Evolutionary conservation across 2,888 invertebrate genomes (phyloP), one percentile per base, ranked within the genome.

Genomic region (Syrphus vitripennis): DNA sequence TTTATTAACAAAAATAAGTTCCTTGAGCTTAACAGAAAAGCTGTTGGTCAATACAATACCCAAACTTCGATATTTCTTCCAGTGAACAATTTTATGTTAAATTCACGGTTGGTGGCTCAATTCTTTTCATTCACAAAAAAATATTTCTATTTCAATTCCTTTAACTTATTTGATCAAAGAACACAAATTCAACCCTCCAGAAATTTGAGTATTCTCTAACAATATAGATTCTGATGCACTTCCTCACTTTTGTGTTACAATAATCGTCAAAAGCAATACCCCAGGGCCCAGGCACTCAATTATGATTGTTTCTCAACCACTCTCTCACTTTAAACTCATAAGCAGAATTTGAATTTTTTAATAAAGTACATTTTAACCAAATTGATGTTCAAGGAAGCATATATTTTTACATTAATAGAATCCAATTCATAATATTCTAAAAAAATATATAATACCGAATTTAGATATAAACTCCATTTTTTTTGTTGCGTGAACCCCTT

Each of bases 381-480:
- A 29, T 57, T 40, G 57, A 34, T 48, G 50, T 29, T 74, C 70
- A 74, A 59, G 70, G 70, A 67, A 67, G 48, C 48, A 67, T 71
- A 67, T 45, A 34, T 57, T 72, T 71, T 71, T 26, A 37, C 21
- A 65, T 63, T 53, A 86, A 86, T 82, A 74, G 82, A 77, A 81
- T 77, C 74, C 61, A 81, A 82, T 86, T 86, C 74, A 86, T 86
- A 86, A 86, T 72, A 76, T 77, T 81, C 34, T 7, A 53, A 65
- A 12, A 45, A 31, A 19, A 48, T 24, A 61, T 24, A 5, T 12
- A 40, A 21, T 14, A 71, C 45, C 48, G 24, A 79, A 76, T 72
- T 84, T 79, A 67, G 59, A 59, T 59, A 59, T 50, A 4, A 10
- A 12, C 14, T 50, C 14, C 6, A n/a, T 50, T 50, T n/a, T 7